These are phyloP conservation scores for Ophthalmotilapia sp. DNA, from an alignment of 2,113 vertebrate species.

Conservation along the genomic window DNA sequence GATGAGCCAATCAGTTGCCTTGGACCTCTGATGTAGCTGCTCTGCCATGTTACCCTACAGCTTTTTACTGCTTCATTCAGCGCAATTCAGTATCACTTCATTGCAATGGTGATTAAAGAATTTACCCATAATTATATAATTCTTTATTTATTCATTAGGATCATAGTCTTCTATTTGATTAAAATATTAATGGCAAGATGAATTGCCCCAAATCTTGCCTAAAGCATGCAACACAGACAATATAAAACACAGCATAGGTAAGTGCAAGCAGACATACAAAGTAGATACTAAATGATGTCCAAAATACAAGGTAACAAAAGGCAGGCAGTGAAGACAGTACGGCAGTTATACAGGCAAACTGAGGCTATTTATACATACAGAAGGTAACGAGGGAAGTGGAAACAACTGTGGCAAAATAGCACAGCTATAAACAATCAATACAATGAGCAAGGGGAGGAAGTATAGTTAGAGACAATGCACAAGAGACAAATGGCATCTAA, in stretches of 20 bases:
- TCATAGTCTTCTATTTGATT: neutral
- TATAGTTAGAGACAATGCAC: neutral
- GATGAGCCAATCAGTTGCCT: neutral
- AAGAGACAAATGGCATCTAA: neutral
- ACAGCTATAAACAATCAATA: neutral
- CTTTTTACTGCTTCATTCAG: neutral
- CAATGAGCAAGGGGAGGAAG: neutral
- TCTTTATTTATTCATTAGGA: neutral
- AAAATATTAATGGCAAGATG: neutral
- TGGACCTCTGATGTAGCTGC: neutral
- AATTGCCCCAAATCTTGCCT: neutral
- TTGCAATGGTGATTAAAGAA: neutral
- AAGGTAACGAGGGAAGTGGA: neutral
- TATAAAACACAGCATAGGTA: neutral
- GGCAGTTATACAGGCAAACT: neutral
- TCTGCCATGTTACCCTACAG: neutral
- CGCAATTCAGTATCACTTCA: neutral
- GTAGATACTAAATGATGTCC: neutral
- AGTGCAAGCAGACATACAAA: neutral
- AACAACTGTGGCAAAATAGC: neutral
- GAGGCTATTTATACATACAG: neutral
- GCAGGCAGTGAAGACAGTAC: neutral
- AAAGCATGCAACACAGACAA: neutral
- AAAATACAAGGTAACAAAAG: neutral
- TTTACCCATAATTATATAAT: neutral